A percentile compares a stretch with the other conserved stretches of the same genome.
These are phyloP conservation scores for Rhopilema esculentum DNA, from an alignment of 30 jellyfish, hydroid and myxozoan genomes.

Conservation along the genomic window DNA sequence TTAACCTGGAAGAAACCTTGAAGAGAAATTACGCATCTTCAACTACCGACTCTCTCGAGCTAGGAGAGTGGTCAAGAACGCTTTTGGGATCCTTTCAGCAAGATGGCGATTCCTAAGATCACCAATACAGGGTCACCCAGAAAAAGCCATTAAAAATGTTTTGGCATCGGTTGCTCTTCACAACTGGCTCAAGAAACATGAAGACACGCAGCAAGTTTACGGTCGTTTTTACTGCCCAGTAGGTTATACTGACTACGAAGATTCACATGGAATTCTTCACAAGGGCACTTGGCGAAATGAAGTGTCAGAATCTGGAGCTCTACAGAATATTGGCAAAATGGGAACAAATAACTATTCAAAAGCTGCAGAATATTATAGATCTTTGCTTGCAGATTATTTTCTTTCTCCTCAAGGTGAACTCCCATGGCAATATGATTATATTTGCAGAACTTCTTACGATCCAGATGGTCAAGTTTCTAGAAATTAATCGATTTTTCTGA, in stretches of 20 bases:
- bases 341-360: constrained; percentile 20
- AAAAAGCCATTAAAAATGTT: constrained; percentile 15
- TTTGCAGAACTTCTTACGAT: constrained; percentile 6
- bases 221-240: constrained; percentile 37
- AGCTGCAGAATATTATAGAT: neutral
- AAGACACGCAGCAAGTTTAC: constrained; percentile 7
- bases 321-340: too few species aligned
- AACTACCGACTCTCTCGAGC: constrained; percentile 36
- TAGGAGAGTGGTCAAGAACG: constrained; percentile 28
- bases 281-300: too few species aligned
- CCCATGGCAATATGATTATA: constrained; percentile 3
- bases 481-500: neutral
- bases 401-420: constrained; percentile 14
- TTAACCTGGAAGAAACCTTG: constrained; percentile 1
- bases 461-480: neutral
- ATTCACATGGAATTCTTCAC: constrained; percentile 49
- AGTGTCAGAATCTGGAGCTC: too few species aligned
- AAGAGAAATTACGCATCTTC: neutral
- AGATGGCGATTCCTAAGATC: constrained; percentile 9
- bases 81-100: constrained; percentile 23
- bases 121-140: constrained; percentile 11
- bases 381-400: neutral
- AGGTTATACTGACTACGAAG: constrained; percentile 45
- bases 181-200: constrained; percentile 42
- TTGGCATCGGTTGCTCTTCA: constrained; percentile 31